These are phyloP conservation scores for Gambusia affinis DNA, from an alignment of 2,113 vertebrate species.

Conservation along the genomic window DNA sequence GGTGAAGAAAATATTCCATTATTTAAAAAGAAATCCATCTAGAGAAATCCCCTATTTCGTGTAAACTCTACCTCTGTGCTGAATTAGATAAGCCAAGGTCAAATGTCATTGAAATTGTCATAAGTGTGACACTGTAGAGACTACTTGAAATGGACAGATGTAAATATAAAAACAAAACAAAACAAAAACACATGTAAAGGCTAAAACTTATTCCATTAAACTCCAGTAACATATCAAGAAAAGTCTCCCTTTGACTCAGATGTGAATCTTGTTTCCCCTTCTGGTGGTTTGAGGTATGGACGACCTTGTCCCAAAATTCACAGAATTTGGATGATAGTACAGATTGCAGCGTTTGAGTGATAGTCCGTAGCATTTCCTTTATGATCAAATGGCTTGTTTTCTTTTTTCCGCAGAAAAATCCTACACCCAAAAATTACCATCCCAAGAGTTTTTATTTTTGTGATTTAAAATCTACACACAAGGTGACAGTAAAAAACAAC, in stretches of 20 bases:
- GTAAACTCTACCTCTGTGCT: not conserved
- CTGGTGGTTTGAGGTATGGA: no score
- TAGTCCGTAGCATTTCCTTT: no score
- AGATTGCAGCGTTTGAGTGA: no score
- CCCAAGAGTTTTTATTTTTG: not conserved
- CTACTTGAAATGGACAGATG: not conserved
- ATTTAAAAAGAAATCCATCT: not conserved
- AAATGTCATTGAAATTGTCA: not conserved
- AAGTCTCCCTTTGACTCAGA: not conserved
- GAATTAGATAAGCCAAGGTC: not conserved
- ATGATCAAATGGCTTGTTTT: no score
- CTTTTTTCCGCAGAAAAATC: no score
- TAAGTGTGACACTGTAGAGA: not conserved
- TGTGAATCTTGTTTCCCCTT: no score
- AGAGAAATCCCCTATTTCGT: not conserved
- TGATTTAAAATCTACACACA: not conserved
- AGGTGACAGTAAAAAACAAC: not conserved
- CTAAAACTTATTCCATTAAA: not conserved
- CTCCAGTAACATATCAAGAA: not conserved
- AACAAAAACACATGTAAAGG: no score
- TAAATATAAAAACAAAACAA: no score
- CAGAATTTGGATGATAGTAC: no score
- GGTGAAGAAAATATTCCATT: not conserved
- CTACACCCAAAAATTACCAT: not conserved
- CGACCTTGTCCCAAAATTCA: no score